Conservation (phyloP, 2,113 vertebrate species). For the Xiphophorus hellerii region DNA sequence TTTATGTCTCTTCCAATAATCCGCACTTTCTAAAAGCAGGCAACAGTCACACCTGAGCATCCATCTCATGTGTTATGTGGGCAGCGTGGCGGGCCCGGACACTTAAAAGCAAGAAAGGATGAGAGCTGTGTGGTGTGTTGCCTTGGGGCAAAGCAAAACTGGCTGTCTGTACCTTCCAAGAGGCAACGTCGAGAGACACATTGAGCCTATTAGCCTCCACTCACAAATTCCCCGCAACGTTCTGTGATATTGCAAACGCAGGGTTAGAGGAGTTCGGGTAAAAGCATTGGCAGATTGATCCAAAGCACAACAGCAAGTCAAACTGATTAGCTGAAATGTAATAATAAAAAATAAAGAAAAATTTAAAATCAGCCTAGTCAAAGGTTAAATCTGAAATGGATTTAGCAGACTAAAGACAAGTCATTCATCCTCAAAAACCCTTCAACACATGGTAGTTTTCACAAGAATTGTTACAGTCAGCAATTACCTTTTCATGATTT, state of each 20-base stretch:
- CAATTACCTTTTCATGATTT: too few species aligned
- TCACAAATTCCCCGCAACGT: not conserved
- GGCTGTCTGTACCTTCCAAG: conserved; percentile 1
- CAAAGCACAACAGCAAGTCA: too few species aligned
- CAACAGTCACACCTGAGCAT: not conserved
- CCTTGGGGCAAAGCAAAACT: not conserved
- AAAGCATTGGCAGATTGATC: not conserved
- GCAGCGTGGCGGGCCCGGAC: not conserved
- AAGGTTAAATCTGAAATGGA: not conserved
- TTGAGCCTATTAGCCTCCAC: not conserved
- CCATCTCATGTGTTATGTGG: not conserved
- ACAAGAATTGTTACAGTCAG: too few species aligned
- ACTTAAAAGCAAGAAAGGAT: not conserved
- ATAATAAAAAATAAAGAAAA: too few species aligned
- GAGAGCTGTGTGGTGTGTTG: not conserved
- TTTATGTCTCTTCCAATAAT: not conserved
- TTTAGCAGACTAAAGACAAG: not conserved
- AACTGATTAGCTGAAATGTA: too few species aligned
- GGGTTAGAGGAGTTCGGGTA: too few species aligned
- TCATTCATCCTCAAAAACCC: too few species aligned
- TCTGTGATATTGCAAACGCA: not conserved
- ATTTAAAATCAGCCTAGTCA: not conserved
- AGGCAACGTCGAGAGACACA: not conserved
- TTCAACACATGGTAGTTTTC: too few species aligned
- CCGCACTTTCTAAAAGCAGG: not conserved